A percentile compares a stretch with the other conserved stretches of the same genome.
Evolutionary conservation across 2,888 invertebrate genomes (phyloP).

Genomic region (Troides helena): DNA sequence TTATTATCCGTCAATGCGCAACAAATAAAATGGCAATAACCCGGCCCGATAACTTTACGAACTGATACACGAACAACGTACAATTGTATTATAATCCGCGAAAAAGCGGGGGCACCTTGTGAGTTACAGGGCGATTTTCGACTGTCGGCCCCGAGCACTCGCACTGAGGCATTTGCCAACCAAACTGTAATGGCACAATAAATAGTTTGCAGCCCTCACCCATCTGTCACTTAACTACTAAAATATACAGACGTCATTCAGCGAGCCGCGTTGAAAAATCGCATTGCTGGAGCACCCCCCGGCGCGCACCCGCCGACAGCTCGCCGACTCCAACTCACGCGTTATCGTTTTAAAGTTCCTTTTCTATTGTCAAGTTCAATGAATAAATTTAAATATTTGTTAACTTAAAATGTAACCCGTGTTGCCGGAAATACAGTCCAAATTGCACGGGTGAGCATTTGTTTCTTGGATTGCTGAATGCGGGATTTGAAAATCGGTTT

Average conservation of each 20-base stretch:
- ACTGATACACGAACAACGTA: conserved; percentile 42
- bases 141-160: conserved; percentile 66
- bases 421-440: conserved; percentile 79
- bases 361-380: conserved; percentile 46
- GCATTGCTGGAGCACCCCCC: conserved; percentile 66
- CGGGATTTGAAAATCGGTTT: conserved; percentile 46
- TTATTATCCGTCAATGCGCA: conserved; percentile 64
- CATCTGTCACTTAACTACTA: conserved; percentile 80
- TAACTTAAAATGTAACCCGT: conserved; percentile 80
- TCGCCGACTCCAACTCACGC: conserved; percentile 33
- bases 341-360: conserved; percentile 46
- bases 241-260: conserved; percentile 79
- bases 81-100: conserved; percentile 52
- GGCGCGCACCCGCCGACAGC: conserved; percentile 30
- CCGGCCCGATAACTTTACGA: conserved; percentile 42
- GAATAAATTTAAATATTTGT: conserved; percentile 80
- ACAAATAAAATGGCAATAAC: conserved; percentile 62
- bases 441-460: conserved; percentile 76
- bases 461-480: conserved; percentile 58
- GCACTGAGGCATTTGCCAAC: conserved; percentile 64
- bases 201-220: conserved; percentile 75
- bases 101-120: conserved; percentile 45
- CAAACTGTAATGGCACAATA: conserved; percentile 75
- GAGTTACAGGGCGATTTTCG: conserved; percentile 62
- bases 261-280: conserved; percentile 73